Percentiles rank a stretch among this genome's conserved stretches.
These are phyloP conservation scores for Dorcus parallelipipedus DNA, from an alignment of 2,888 invertebrate genomes.

Conservation along the genomic window DNA sequence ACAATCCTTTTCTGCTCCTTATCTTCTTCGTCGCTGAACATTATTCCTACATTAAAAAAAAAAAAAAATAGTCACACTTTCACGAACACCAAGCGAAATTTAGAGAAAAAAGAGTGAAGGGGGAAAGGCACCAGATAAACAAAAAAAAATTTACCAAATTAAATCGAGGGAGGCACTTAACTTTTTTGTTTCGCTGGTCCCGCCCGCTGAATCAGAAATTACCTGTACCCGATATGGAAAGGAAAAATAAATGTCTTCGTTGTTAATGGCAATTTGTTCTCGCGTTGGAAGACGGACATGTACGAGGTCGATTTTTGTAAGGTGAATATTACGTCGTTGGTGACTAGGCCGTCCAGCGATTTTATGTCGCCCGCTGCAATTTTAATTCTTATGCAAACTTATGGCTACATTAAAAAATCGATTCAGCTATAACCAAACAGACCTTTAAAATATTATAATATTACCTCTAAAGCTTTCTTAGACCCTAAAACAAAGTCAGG, in stretches of 20 bases:
- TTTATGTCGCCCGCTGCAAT: constrained; percentile 67
- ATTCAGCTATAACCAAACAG: no score
- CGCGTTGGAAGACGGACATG: constrained; percentile 67
- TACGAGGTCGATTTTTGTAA: constrained; percentile 62
- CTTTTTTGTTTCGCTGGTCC: background rate
- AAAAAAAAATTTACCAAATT: constrained; percentile 2
- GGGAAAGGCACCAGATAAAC: background rate
- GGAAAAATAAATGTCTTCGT: constrained; percentile 73
- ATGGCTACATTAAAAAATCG: no score
- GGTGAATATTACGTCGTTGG: constrained; percentile 61
- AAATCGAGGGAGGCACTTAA: background rate
- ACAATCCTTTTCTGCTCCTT: constrained; percentile 67
- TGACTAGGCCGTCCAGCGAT: constrained; percentile 63
- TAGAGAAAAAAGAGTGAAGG: background rate
- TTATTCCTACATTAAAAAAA: constrained; percentile 61
- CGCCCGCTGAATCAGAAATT: constrained; percentile 28
- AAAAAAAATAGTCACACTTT: background rate
- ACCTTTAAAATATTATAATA: constrained; percentile 6
- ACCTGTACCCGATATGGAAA: constrained; percentile 75
- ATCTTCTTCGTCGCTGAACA: constrained; percentile 59
- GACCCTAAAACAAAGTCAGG: constrained; percentile 70
- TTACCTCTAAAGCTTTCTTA: constrained; percentile 73
- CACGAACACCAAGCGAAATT: background rate
- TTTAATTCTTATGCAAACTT: no score
- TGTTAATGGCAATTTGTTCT: constrained; percentile 61